Evolutionary conservation across 1,140 invertebrate species (phyloP).

Genomic region (Drosophila watanabei): DNA sequence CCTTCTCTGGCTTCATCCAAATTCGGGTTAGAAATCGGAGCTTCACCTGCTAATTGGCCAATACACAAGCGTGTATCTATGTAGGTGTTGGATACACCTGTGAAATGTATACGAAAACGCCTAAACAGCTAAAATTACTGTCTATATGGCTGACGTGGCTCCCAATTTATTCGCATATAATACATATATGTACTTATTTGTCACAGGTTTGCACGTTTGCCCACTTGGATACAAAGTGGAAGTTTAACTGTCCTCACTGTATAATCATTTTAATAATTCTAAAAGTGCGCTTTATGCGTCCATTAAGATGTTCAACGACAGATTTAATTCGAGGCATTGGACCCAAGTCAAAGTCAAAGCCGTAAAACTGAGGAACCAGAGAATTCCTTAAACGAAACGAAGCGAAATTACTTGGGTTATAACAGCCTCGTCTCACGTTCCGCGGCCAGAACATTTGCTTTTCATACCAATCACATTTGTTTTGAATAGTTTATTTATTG

Average conservation of each 20-base stretch:
- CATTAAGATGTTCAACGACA: conserved; percentile 34
- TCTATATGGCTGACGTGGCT: conserved; percentile 29
- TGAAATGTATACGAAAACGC: conserved; percentile 20
- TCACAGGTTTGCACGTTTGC: conserved; percentile 14
- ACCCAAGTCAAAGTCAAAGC: conserved; percentile 10
- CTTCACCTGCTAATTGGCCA: conserved; percentile 52
- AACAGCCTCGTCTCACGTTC: conserved; percentile 15
- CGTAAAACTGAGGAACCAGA: conserved; percentile 2
- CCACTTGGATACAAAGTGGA: conserved; percentile 16
- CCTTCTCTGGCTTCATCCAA: conserved; percentile 24
- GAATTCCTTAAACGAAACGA: background rate
- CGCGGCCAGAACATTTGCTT: conserved; percentile 24
- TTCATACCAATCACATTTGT: conserved; percentile 21
- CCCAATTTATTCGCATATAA: conserved; percentile 10
- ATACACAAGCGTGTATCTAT: background rate
- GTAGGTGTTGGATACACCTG: conserved; percentile 12
- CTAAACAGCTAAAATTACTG: conserved; percentile 28
- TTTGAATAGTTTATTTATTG: conserved; percentile 37
- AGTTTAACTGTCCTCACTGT: conserved; percentile 2
- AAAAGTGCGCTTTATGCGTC: background rate
- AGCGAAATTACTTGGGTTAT: conserved; percentile 6
- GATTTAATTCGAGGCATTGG: conserved; percentile 16
- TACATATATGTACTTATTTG: conserved; percentile 5
- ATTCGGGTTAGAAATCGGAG: conserved; percentile 43
- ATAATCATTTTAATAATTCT: conserved; percentile 23